phyloP scores from a whole-genome alignment of 2,888 invertebrate species.

The Xanthorhoe spadicearia region DNA sequence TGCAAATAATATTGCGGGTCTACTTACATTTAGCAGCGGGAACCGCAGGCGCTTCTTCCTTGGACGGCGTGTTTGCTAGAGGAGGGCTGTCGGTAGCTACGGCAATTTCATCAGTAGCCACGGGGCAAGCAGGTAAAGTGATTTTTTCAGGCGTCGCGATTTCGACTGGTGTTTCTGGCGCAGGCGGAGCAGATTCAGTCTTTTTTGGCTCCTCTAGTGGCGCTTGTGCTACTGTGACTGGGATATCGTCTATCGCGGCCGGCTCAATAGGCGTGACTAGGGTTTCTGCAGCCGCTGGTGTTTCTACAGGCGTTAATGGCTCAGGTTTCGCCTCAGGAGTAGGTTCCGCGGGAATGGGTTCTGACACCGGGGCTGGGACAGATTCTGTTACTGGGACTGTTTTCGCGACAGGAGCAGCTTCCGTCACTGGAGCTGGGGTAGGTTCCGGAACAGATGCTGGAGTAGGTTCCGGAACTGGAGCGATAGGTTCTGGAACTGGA shows the following conservation, averaged over 20 bases:
- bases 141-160: constrained; percentile 23
- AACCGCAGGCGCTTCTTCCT: constrained; percentile 64
- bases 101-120: constrained; percentile 39
- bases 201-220: constrained; percentile 28
- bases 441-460: constrained; percentile 29
- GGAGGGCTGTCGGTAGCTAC: constrained; percentile 71
- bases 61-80: constrained; percentile 73
- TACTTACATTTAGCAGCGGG: constrained; percentile 80
- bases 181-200: constrained; percentile 31
- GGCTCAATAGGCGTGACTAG: constrained; percentile 40
- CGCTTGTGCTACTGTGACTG: constrained; percentile 36
- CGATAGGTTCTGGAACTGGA: constrained; percentile 41
- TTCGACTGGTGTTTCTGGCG: constrained; percentile 23
- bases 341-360: not conserved
- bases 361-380: constrained; percentile 37
- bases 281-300: constrained; percentile 12
- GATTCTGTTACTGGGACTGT: constrained; percentile 30
- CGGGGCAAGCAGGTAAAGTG: constrained; percentile 27
- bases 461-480: constrained; percentile 41
- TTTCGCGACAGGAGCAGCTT: constrained; percentile 37
- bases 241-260: constrained; percentile 38
- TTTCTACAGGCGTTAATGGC: constrained; percentile 21
- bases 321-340: not conserved
- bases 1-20: constrained; percentile 76
- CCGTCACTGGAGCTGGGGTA: constrained; percentile 34